Evolutionary conservation across 2,888 invertebrate genomes (phyloP), one percentile per base, ranked within the genome.

Genomic region (Xanthorhoe spadicearia): DNA sequence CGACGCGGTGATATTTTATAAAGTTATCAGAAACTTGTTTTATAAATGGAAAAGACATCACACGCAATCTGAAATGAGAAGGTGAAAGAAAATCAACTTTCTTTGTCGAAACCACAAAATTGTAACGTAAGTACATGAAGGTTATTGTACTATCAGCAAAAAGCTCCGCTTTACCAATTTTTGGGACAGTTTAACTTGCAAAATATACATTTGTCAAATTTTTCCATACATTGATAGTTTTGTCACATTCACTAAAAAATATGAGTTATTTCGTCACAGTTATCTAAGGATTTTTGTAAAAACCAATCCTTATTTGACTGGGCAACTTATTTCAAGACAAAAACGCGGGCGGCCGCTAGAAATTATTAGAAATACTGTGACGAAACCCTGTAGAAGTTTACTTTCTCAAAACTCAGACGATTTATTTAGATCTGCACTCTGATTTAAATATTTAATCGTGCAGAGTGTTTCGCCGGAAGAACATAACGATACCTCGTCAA

Each of bases 381-480:
- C 13, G 38, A 43, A 43, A 13, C 38, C 38, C 38, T 43, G 10
- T 43, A 5, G 38, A 43, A 13, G 38, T 13, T 13, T 13, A 3
- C 38, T 43, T 43, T 43, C 38, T 43, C 38, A 43, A 43, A 43
- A 43, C 38, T 43, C 17, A 15, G 32, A 66, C 55, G 61, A 61
- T 64, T 64, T 66, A 65, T 64, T 51, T 69, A 52, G 18, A 69
- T 65, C 52, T 53, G 23, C 55, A 49, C 51, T 62, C 32, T 51
- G 32, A 68, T 61, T 62, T 69, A 64, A 71, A 71, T 71, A 65
- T 69, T 70, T 67, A 68, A 72, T 72, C 66, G 58, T 56, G 64
- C 68, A 70, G 70, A 77, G 76, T 77, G 74, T 70, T 63, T 73
- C 71, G 62, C 61, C 72, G 74, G 69, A 77, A 74, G 75, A 78